phyloP scores from a whole-genome alignment of 2,797 vertebrate genomes.

The Sebastiscus albofasciatus region DNA sequence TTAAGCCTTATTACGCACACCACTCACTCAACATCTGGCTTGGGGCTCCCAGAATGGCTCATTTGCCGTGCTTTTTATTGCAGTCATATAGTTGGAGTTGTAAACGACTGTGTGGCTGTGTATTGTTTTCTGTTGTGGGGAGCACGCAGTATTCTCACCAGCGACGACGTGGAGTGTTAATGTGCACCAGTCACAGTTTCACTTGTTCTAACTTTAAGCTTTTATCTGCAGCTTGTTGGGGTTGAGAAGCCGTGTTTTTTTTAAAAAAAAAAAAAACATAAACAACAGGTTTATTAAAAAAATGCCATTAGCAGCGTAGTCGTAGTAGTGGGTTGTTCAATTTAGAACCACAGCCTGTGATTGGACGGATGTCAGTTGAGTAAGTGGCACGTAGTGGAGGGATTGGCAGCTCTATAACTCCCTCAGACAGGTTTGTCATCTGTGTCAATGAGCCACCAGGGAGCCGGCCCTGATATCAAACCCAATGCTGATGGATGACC shows the following conservation, averaged over 20 bases:
- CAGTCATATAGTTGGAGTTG: constrained; percentile 84
- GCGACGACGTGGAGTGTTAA: constrained; percentile 61
- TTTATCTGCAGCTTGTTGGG: constrained; percentile 12
- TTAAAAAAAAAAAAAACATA: not conserved
- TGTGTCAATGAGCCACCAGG: constrained; percentile 81
- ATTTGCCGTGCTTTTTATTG: constrained; percentile 84
- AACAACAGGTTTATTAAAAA: constrained; percentile 34
- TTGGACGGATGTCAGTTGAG: constrained; percentile 61
- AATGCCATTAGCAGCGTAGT: constrained; percentile 38
- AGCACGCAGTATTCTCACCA: constrained; percentile 59
- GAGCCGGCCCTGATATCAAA: constrained; percentile 79
- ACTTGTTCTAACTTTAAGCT: constrained; percentile 25
- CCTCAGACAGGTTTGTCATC: constrained; percentile 80
- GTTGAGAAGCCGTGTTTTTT: not conserved
- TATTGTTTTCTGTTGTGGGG: constrained; percentile 77
- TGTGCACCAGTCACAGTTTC: constrained; percentile 44
- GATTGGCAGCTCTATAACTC: constrained; percentile 80
- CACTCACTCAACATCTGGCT: constrained; percentile 83
- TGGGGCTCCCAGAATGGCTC: constrained; percentile 80
- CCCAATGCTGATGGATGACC: constrained; percentile 80
- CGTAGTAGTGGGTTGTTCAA: constrained; percentile 50
- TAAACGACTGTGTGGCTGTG: constrained; percentile 84
- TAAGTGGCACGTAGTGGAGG: constrained; percentile 42
- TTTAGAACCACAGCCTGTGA: constrained; percentile 54
- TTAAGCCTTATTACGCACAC: constrained; percentile 82